Evolutionary conservation across 2,113 vertebrate species (phyloP), one percentile per base, ranked within the genome.

Genomic region (Anarhynchus alexandrinus): DNA sequence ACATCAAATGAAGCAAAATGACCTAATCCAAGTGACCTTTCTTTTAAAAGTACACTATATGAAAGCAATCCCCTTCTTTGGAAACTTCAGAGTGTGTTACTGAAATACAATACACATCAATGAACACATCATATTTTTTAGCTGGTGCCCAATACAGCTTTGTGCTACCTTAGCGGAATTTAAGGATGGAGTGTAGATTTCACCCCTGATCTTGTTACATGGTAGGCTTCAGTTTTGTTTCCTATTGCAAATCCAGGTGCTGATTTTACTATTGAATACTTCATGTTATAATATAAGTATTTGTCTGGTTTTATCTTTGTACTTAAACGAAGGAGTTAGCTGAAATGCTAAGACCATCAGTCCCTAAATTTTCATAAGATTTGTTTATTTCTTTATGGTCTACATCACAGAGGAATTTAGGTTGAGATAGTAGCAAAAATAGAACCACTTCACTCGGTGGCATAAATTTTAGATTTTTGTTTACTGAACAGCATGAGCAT

Each of bases 141-240:
- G 23, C 10, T 1, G 2, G 17, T 42, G 71, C 43, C 79, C 22
- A 42, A 15, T 61, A 61, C 21, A n/a, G 15, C 40, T 82, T 88
- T 86, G 6, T 95, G 91, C 76, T 88, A 47, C n/a, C 62, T 76
- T 69, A 43, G 91, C 73, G 89, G 36, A 92, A 96, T 95, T 88
- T 64, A 88, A 96, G 54, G 38, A 82, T 59, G 38, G 64, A 67
- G 80, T 82, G 26, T 92, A 65, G 52, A 47, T 96, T 85, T 95
- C 88, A 90, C 6, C 29, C 11, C 25, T 1, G 19, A 67, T 88
- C 71, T 38, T 55, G 5, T 96, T 90, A 76, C 55, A 26, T 45
- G 10, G 9, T 20, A 77, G 7, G 32, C 16, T 55, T 88, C 57
- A 15, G 62, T 76, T 93, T 79, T 76, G 12, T 76, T 74, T 90